Evolutionary conservation across 2,888 invertebrate genomes (phyloP).

Genomic region (Sussaba pulchella): DNA sequence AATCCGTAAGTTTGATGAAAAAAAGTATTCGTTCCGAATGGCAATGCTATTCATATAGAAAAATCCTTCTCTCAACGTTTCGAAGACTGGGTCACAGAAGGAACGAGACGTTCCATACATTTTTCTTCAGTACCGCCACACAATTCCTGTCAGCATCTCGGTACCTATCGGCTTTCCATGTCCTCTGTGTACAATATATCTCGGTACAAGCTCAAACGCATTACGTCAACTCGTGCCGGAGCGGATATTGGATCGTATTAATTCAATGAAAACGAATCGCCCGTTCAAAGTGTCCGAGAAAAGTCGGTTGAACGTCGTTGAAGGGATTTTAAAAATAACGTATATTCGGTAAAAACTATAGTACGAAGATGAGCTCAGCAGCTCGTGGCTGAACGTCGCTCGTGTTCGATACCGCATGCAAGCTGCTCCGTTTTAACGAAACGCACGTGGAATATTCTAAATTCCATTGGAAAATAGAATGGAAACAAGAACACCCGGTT

Average conservation of each 20-base stretch:
- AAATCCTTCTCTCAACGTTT: not conserved
- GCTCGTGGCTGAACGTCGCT: not conserved
- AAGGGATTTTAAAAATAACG: not conserved
- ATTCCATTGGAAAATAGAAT: conserved; percentile 3
- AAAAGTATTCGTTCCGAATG: not conserved
- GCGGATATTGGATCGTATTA: not conserved
- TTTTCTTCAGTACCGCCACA: conserved; percentile 7
- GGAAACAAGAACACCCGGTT: not conserved
- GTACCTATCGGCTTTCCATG: conserved; percentile 26
- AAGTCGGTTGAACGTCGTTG: not conserved
- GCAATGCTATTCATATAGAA: not conserved
- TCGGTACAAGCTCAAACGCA: not conserved
- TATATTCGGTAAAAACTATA: not conserved
- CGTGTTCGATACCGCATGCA: not conserved
- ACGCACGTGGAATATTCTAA: conserved; percentile 2
- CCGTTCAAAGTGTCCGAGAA: not conserved
- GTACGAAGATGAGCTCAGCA: not conserved
- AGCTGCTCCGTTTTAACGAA: not conserved
- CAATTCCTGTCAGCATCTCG: not conserved
- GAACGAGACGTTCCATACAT: too few relatives aligned
- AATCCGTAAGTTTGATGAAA: not conserved
- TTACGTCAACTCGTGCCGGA: not conserved
- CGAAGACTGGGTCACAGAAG: conserved; percentile 15
- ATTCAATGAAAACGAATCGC: not conserved
- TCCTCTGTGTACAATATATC: not conserved